Evolutionary conservation across 2,113 vertebrate species (phyloP), one percentile per base, ranked within the genome.

Genomic region (Aepyceros melampus): DNA sequence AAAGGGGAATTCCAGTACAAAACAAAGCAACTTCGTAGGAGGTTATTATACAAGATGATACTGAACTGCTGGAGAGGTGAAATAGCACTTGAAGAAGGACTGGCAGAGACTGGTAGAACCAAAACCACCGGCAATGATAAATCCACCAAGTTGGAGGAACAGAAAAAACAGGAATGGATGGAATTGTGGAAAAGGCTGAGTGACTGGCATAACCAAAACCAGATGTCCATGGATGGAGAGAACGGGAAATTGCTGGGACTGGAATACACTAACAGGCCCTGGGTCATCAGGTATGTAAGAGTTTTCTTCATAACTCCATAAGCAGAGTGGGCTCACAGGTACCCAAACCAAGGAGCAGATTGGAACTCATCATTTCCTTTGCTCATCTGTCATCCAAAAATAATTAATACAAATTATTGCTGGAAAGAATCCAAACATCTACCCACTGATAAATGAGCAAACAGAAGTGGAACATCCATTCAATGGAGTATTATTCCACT

Each of bases 1-100:
- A 87, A 92, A 87, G 47, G 87, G 74, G 19, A 27, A 84, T 96
- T 74, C 83, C 84, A 76, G 92, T 87, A 82, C 55, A 87, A 97
- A 95, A 79, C 55, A n/a, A 49, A 33, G n/a, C 67, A 47, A 29
- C 21, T 43, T 53, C 2, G 0, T 74, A 58, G 40, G 21, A 64
- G n/a, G 85, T 85, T 33, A 84, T 81, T 60, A 81, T n/a, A 17
- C 0, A 3, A 49, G 11, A 79, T 56, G 58, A 71, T 40, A 33
- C n/a, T 64, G 64, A 17, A 43, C 56, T 84, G 55, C 74, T 90
- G 3, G 84, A 82, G 79, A 87, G 27, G 47, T 87, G 53, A 85
- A 53, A 12, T 1, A 40, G 43, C 78, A 86, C 45, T 47, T 31
- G 12, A 74, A 93, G 25, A 71, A 25, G 13, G 47, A 49, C 23